Conservation (phyloP, 1,140 invertebrate genomes). For the Papilio glaucus region DNA sequence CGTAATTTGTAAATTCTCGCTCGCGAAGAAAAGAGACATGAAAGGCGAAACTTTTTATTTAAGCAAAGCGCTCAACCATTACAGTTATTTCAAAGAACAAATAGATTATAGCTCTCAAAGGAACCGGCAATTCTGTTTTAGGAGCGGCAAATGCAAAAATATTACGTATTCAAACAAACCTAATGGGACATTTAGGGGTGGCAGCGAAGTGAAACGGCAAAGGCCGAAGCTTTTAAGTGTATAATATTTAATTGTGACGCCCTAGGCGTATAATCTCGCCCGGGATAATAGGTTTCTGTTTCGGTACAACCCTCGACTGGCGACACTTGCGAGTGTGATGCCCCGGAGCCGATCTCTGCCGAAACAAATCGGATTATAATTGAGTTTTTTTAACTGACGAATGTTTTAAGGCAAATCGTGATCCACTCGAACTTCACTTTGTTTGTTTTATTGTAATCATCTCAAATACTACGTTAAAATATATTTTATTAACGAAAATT, state of each 20-base stretch:
- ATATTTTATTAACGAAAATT: no score
- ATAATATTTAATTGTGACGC: slow-evolving; percentile 84
- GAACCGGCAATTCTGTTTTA: slow-evolving; percentile 81
- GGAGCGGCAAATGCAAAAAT: slow-evolving; percentile 82
- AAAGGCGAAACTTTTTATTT: slow-evolving; percentile 73
- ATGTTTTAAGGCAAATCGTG: slow-evolving; percentile 48
- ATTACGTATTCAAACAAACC: slow-evolving; percentile 83
- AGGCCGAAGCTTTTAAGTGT: slow-evolving; percentile 84
- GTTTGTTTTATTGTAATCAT: slow-evolving; percentile 30
- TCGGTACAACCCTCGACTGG: slow-evolving; percentile 78
- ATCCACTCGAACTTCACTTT: neutral
- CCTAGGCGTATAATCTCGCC: slow-evolving; percentile 84
- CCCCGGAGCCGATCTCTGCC: slow-evolving; percentile 72
- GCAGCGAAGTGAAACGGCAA: slow-evolving; percentile 82
- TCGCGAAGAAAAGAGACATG: slow-evolving; percentile 49
- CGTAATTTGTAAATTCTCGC: slow-evolving; percentile 36
- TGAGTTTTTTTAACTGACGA: slow-evolving; percentile 72
- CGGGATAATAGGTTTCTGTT: slow-evolving; percentile 84
- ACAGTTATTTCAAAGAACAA: slow-evolving; percentile 82
- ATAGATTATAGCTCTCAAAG: slow-evolving; percentile 82
- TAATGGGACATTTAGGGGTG: slow-evolving; percentile 83
- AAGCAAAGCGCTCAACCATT: slow-evolving; percentile 72
- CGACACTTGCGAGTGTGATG: slow-evolving; percentile 80
- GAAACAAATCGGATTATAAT: slow-evolving; percentile 82
- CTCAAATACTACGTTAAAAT: neutral